These are phyloP conservation scores for Coregonus clupeaformis DNA, from an alignment of 2,113 vertebrate species.

Conservation along the genomic window DNA sequence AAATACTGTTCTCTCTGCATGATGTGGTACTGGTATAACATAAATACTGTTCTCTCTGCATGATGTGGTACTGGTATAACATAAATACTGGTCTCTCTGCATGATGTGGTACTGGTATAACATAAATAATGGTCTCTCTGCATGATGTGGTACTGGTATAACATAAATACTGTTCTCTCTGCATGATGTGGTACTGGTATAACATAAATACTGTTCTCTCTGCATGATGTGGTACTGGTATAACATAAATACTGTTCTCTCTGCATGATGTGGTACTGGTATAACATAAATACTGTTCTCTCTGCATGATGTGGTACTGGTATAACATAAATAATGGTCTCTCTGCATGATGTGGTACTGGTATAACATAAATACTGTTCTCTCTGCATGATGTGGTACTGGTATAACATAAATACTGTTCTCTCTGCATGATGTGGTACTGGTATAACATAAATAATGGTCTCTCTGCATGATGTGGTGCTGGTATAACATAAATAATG, in stretches of 20 bases:
- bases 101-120: slow-evolving; percentile 46
- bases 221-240: slow-evolving; percentile 39
- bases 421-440: slow-evolving; percentile 42
- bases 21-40: slow-evolving; percentile 48
- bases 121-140: too few species aligned
- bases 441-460: slow-evolving; percentile 58
- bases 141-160: slow-evolving; percentile 42
- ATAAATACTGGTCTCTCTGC: too few species aligned
- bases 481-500: slow-evolving; percentile 58
- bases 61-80: slow-evolving; percentile 46
- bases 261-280: slow-evolving; percentile 40
- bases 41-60: too few species aligned
- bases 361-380: too few species aligned
- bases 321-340: too few species aligned
- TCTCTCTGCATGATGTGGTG: slow-evolving; percentile 40
- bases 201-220: too few species aligned
- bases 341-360: slow-evolving; percentile 41
- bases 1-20: too few species aligned
- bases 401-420: too few species aligned
- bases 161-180: too few species aligned
- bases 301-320: slow-evolving; percentile 42
- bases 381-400: slow-evolving; percentile 41
- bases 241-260: too few species aligned
- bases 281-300: too few species aligned
- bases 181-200: slow-evolving; percentile 42